These are phyloP conservation scores for Aplysia californica DNA, from an alignment of 1,140 invertebrate genomes.

Conservation along the genomic window DNA sequence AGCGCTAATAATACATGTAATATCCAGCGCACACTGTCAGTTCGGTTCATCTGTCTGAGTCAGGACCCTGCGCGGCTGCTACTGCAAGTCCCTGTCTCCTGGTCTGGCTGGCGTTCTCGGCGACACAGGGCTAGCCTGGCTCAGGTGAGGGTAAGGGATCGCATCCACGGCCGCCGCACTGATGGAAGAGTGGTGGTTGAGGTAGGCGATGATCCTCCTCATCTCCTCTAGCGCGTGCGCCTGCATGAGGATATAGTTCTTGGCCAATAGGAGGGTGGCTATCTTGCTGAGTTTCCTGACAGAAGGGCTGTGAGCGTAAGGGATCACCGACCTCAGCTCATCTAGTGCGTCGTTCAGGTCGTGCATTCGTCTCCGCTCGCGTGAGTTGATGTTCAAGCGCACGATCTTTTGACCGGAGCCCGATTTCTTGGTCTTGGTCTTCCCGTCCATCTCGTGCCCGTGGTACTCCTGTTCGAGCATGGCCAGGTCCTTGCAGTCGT, in stretches of 20 bases:
- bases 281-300: slow-evolving; percentile 98
- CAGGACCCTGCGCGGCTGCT: no score
- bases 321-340: slow-evolving; percentile 65
- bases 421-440: slow-evolving; percentile 2
- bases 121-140: neutral
- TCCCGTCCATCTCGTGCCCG: neutral
- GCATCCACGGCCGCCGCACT: slow-evolving; percentile 15
- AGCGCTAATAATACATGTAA: no score
- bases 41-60: no score
- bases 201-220: slow-evolving; percentile 56
- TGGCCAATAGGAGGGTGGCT: slow-evolving; percentile 94
- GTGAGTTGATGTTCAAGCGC: slow-evolving; percentile 62
- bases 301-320: slow-evolving; percentile 90
- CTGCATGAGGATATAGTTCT: slow-evolving; percentile 99
- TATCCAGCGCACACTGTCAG: no score
- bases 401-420: slow-evolving; percentile 33
- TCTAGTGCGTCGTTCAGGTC: slow-evolving; percentile 68
- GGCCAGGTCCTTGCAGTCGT: neutral
- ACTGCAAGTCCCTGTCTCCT: slow-evolving; percentile 17
- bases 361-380: slow-evolving; percentile 68
- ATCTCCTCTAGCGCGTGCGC: slow-evolving; percentile 69
- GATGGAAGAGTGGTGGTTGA: slow-evolving; percentile 46
- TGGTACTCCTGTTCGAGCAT: slow-evolving; percentile 9
- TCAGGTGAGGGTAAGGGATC: slow-evolving; percentile 7
- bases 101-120: neutral